phyloP scores from a whole-genome alignment of 2,797 vertebrate genomes.

The Gobionotothen gibberifrons region DNA sequence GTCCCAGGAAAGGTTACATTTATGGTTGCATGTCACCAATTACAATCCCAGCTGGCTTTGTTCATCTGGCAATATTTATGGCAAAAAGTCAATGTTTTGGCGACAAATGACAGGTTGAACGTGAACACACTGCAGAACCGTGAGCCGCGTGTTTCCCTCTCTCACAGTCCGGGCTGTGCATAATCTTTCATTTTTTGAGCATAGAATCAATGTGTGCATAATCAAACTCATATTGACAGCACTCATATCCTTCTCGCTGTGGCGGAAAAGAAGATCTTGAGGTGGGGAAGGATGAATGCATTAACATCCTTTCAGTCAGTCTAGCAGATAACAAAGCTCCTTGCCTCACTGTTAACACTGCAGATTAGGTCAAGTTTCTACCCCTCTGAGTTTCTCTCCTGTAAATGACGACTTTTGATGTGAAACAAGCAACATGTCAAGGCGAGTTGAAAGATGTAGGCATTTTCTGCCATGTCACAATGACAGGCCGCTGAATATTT shows the following conservation, averaged over 20 bases:
- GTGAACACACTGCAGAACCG: slow-evolving; percentile 75
- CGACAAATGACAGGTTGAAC: slow-evolving; percentile 85
- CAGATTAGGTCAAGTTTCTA: slow-evolving; percentile 99
- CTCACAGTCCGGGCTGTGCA: slow-evolving; percentile 69
- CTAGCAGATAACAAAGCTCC: slow-evolving; percentile 97
- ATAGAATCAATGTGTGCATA: slow-evolving; percentile 86
- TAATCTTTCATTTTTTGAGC: slow-evolving; percentile 78
- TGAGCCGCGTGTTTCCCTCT: slow-evolving; percentile 58
- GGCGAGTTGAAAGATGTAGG: slow-evolving; percentile 99
- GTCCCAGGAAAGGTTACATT: slow-evolving; percentile 88
- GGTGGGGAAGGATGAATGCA: slow-evolving; percentile 94
- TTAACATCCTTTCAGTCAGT: slow-evolving; percentile 98
- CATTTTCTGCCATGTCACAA: slow-evolving; percentile 99
- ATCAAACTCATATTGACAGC: slow-evolving; percentile 87
- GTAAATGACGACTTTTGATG: slow-evolving; percentile 99
- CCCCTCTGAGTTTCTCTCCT: slow-evolving; percentile 99
- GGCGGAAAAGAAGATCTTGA: slow-evolving; percentile 81
- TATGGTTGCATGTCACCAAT: slow-evolving; percentile 87
- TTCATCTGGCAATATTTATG: slow-evolving; percentile 87
- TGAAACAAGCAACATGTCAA: slow-evolving; percentile 99
- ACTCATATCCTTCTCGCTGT: slow-evolving; percentile 82
- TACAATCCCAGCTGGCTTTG: slow-evolving; percentile 87
- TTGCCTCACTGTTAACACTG: slow-evolving; percentile 99
- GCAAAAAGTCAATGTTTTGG: slow-evolving; percentile 86
- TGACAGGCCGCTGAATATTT: slow-evolving; percentile 99